Percentiles rank a stretch among this genome's conserved stretches.
These are phyloP conservation scores for Rhysida immarginata DNA, from an alignment of 1,140 invertebrate species.

Conservation along the genomic window DNA sequence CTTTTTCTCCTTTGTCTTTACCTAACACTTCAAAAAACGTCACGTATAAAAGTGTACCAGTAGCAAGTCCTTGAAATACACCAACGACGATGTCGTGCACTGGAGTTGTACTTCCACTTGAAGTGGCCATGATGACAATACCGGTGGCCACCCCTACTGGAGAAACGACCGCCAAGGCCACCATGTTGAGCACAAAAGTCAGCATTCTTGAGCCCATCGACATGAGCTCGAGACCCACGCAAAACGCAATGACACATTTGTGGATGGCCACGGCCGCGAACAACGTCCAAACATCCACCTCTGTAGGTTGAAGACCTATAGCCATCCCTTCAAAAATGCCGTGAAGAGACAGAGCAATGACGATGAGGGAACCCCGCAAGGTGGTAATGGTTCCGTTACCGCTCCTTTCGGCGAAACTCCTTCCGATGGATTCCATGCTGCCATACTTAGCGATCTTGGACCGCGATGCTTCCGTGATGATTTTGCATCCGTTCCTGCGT, in stretches of 20 bases:
- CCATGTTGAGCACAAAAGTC: conserved; percentile 46
- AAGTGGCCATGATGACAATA: conserved; percentile 39
- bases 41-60: conserved; percentile 7
- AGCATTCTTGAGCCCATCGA: conserved; percentile 21
- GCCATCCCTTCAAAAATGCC: conserved; percentile 80
- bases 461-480: background rate
- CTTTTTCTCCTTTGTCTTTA: background rate
- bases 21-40: conserved; percentile 8
- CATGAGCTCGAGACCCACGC: conserved; percentile 63
- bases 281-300: conserved; percentile 54
- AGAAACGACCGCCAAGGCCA: conserved; percentile 60
- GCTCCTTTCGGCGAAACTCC: background rate
- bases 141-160: conserved; percentile 52
- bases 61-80: conserved; percentile 21
- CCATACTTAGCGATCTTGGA: conserved; percentile 3
- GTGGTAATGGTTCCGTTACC: conserved; percentile 27
- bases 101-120: conserved; percentile 14
- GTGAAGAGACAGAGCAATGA: conserved; percentile 74
- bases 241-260: conserved; percentile 77
- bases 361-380: conserved; percentile 56
- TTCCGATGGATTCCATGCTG: background rate
- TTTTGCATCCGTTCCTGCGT: background rate
- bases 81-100: conserved; percentile 30
- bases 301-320: conserved; percentile 51
- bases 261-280: conserved; percentile 71